These are phyloP conservation scores for Pseudomugil gertrudae DNA, from an alignment of 2,797 vertebrate genomes.

Conservation along the genomic window DNA sequence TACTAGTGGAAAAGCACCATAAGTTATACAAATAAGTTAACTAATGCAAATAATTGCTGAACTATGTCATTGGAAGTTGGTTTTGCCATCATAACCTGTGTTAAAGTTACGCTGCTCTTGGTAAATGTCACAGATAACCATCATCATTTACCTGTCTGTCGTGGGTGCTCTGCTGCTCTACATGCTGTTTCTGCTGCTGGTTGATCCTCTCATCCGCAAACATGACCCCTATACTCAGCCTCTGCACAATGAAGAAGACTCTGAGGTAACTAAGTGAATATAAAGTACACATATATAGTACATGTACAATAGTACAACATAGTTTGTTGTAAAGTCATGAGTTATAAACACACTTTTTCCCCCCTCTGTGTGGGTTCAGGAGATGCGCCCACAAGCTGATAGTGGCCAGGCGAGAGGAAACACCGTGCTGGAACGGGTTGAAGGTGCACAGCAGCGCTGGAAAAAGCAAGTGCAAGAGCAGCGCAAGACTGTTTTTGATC, in stretches of 20 bases:
- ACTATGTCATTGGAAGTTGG: not conserved
- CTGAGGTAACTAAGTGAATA: conserved; percentile 85
- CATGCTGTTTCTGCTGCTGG: conserved; percentile 94
- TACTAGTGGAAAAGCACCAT: too few species aligned
- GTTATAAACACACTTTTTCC: not conserved
- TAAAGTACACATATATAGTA: too few species aligned
- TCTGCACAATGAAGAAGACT: conserved; percentile 91
- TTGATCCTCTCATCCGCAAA: conserved; percentile 94
- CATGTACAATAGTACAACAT: fast-evolving
- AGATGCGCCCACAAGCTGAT: conserved; percentile 75
- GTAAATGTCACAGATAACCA: conserved; percentile 85
- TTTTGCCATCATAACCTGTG: not conserved
- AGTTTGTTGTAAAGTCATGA: not conserved
- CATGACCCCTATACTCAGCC: conserved; percentile 89
- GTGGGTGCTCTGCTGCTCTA: conserved; percentile 93
- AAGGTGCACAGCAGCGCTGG: conserved; percentile 96
- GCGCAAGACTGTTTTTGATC: conserved; percentile 94
- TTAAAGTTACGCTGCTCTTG: not conserved
- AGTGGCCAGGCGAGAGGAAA: conserved; percentile 79
- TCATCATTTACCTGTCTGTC: conserved; percentile 93
- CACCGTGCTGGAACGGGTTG: conserved; percentile 92
- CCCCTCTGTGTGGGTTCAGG: conserved; percentile 76
- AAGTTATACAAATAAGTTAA: too few species aligned
- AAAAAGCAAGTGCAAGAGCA: conserved; percentile 97
- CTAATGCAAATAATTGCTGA: too few species aligned